Percentiles rank a stretch among this genome's conserved stretches.
Evolutionary conservation across 2,888 invertebrate genomes (phyloP).

Genomic region (Diaprepes abbreviatus): DNA sequence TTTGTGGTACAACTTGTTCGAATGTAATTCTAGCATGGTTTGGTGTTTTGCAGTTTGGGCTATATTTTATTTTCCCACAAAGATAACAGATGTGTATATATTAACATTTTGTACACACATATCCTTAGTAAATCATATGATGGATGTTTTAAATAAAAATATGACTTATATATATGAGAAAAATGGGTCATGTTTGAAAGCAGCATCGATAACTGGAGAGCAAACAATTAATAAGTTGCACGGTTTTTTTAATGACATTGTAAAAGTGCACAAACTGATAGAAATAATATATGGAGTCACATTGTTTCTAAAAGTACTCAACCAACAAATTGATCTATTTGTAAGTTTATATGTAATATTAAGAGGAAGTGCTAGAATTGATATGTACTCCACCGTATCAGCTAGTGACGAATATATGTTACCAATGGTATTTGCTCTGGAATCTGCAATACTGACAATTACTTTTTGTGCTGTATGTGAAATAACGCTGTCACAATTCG

Average conservation of each 20-base stretch:
- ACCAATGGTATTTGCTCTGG: conserved; percentile 5
- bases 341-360: conserved; percentile 47
- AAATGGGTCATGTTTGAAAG: not conserved
- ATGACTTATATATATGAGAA: conserved; percentile 1
- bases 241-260: conserved; percentile 43
- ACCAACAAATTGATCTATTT: conserved; percentile 53
- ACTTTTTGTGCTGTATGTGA: conserved; percentile 19
- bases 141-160: conserved; percentile 2
- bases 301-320: conserved; percentile 49
- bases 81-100: conserved; percentile 32
- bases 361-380: conserved; percentile 11
- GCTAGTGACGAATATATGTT: not conserved
- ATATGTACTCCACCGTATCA: not conserved
- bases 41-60: conserved; percentile 18
- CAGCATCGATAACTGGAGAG: not conserved
- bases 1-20: conserved; percentile 13
- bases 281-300: conserved; percentile 51
- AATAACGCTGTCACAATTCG: not conserved
- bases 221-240: conserved; percentile 1
- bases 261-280: conserved; percentile 44
- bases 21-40: not conserved
- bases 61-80: conserved; percentile 26
- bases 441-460: not conserved
- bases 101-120: conserved; percentile 20
- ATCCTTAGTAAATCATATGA: conserved; percentile 1